A percentile compares a stretch with the other conserved stretches of the same genome.
These are phyloP conservation scores for Serripes groenlandicus DNA, from an alignment of 2,888 invertebrate species.

Conservation along the genomic window DNA sequence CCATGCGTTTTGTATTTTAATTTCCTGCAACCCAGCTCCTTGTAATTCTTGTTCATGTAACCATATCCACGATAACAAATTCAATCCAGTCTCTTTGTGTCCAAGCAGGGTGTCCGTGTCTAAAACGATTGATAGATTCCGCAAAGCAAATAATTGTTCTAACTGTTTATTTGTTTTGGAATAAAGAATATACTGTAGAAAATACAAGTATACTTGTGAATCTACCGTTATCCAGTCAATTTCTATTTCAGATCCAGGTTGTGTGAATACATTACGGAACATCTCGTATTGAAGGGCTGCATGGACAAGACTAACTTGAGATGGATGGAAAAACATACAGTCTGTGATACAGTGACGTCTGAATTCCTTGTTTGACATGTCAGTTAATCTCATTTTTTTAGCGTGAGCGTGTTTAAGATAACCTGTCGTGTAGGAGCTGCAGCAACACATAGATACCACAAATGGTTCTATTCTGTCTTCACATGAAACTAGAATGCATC, in stretches of 20 bases:
- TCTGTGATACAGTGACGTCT: background rate
- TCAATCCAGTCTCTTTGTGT: constrained; percentile 14
- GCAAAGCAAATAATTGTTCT: background rate
- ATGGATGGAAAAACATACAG: constrained; percentile 19
- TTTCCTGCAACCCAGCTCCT: too few species aligned
- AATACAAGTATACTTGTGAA: constrained; percentile 19
- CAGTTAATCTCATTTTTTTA: background rate
- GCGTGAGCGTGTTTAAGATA: background rate
- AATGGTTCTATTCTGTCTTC: background rate
- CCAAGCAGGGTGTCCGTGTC: background rate
- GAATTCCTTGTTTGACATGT: background rate
- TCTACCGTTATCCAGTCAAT: constrained; percentile 24
- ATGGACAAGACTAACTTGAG: background rate
- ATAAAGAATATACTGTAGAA: constrained; percentile 7
- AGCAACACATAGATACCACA: background rate
- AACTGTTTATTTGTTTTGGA: background rate
- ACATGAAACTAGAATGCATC: background rate
- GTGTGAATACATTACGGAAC: constrained; percentile 4
- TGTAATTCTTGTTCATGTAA: background rate
- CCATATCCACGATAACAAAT: constrained; percentile 20
- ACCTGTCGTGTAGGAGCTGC: background rate
- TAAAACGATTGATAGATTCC: background rate
- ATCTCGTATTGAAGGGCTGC: constrained; percentile 6
- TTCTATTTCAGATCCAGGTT: background rate
- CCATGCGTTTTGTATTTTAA: too few species aligned